A percentile compares a stretch with the other conserved stretches of the same genome.
Evolutionary conservation across 2,113 vertebrate species (phyloP).

Genomic region (Tautogolabrus adspersus): DNA sequence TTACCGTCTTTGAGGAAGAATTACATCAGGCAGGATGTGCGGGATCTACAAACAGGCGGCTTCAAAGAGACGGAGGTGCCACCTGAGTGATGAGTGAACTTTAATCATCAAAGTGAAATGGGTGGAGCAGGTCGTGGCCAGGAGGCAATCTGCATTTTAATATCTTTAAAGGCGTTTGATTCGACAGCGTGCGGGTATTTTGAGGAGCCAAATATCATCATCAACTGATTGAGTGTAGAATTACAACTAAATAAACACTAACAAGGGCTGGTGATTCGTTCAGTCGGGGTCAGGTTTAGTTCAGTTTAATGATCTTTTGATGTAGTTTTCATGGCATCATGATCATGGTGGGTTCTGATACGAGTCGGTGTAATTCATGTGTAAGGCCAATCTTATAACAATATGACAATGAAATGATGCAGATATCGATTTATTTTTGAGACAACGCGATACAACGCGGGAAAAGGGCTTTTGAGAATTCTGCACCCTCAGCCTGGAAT

Average conservation of each 20-base stretch:
- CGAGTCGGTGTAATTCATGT: too few relatives aligned
- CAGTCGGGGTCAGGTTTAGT: neutral
- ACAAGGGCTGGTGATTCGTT: neutral
- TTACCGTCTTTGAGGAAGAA: conserved; percentile 45
- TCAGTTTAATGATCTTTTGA: neutral
- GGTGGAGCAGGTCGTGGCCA: conserved; percentile 45
- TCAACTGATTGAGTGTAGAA: neutral
- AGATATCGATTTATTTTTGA: too few relatives aligned
- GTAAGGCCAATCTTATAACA: too few relatives aligned
- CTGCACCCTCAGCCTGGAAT: too few relatives aligned
- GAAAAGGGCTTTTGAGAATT: too few relatives aligned
- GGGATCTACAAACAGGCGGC: conserved; percentile 51
- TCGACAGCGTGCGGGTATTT: conserved; percentile 19
- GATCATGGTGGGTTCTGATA: too few relatives aligned
- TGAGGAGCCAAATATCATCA: conserved; percentile 16
- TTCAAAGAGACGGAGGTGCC: conserved; percentile 51
- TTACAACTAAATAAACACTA: neutral
- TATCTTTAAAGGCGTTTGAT: conserved; percentile 42
- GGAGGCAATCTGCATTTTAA: conserved; percentile 50
- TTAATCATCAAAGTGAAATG: conserved; percentile 54
- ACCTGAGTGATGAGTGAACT: conserved; percentile 61
- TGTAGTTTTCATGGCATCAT: neutral
- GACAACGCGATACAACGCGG: too few relatives aligned
- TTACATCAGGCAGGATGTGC: conserved; percentile 60
- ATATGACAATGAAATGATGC: too few relatives aligned